These are phyloP conservation scores for Papilio machaon DNA, from an alignment of 1,140 invertebrate genomes.

Conservation along the genomic window DNA sequence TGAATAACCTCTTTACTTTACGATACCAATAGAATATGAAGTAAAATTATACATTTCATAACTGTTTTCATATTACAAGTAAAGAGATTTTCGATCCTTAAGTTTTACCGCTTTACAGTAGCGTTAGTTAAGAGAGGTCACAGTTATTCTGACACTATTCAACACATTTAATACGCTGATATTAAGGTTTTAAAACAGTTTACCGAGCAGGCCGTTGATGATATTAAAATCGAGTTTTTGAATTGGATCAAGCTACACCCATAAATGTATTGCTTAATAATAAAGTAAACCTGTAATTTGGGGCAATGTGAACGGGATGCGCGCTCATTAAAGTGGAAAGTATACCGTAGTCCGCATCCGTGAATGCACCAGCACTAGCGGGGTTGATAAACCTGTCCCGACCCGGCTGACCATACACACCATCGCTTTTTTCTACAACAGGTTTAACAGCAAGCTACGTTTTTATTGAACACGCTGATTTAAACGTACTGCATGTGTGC, in stretches of 20 bases:
- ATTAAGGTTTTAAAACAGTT: neutral
- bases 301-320: constrained; percentile 62
- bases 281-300: constrained; percentile 48
- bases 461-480: constrained; percentile 18
- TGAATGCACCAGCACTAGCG: constrained; percentile 63
- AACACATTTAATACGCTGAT: neutral
- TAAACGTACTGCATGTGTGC: neutral
- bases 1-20: constrained; percentile 10
- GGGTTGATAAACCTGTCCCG: constrained; percentile 69
- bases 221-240: constrained; percentile 32
- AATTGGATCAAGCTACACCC: neutral
- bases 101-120: neutral
- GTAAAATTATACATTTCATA: neutral
- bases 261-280: constrained; percentile 34
- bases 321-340: constrained; percentile 72
- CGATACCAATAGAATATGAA: neutral
- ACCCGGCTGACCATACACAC: constrained; percentile 50
- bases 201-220: neutral
- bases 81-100: neutral
- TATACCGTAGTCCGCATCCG: constrained; percentile 68
- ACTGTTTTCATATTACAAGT: neutral
- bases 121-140: neutral
- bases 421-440: constrained; percentile 67
- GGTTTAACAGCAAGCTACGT: constrained; percentile 44
- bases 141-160: neutral